phyloP scores from a whole-genome alignment of 2,888 invertebrate genomes.

The Oxystoma pomonae region DNA sequence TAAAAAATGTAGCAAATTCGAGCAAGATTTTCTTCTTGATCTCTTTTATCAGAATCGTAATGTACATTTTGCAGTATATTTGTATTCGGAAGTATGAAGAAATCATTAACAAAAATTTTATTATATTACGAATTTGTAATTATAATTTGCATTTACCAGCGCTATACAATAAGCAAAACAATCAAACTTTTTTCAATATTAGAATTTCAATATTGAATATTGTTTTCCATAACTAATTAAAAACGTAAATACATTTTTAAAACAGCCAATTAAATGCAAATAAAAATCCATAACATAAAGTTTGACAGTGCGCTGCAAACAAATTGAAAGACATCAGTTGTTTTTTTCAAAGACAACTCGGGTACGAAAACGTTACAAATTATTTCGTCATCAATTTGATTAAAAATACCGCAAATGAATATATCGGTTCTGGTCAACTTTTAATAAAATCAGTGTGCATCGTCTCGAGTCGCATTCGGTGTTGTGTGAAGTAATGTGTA shows the following conservation, averaged over 20 bases:
- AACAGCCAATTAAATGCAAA: not conserved
- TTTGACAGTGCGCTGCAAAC: not conserved
- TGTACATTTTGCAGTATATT: too few relatives aligned
- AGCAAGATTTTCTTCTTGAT: too few relatives aligned
- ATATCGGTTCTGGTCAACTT: not conserved
- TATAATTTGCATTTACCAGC: not conserved
- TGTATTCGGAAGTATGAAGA: too few relatives aligned
- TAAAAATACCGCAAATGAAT: not conserved
- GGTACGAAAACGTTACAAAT: not conserved
- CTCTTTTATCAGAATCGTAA: too few relatives aligned
- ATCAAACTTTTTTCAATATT: not conserved
- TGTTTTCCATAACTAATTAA: too few relatives aligned
- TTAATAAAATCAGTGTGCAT: not conserved
- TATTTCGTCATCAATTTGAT: not conserved
- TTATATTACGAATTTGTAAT: too few relatives aligned
- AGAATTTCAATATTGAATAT: not conserved
- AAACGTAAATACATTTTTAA: not conserved
- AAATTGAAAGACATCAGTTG: not conserved
- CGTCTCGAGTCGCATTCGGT: too few relatives aligned
- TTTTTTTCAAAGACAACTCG: not conserved
- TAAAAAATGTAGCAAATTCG: too few relatives aligned
- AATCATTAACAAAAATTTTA: too few relatives aligned
- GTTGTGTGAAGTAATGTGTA: too few relatives aligned
- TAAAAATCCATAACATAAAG: not conserved
- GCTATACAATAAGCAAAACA: not conserved